Percentiles rank a stretch among this genome's conserved stretches.
These are phyloP conservation scores for Gymnosoma rotundatum DNA, from an alignment of 2,888 invertebrate genomes.

Conservation along the genomic window DNA sequence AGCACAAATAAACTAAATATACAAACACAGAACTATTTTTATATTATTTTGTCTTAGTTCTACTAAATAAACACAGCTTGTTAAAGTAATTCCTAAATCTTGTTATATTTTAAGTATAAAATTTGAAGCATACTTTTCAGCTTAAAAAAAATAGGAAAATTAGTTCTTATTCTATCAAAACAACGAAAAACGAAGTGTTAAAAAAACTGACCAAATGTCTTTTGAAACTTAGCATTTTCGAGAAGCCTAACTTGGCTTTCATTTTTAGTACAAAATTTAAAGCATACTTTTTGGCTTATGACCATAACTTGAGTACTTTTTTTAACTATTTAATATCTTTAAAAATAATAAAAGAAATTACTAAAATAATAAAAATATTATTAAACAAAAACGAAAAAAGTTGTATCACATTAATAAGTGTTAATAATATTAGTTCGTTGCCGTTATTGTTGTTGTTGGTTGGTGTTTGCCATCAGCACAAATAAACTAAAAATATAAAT, in stretches of 20 bases:
- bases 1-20: too few species aligned
- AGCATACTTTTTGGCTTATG: not conserved
- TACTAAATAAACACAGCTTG: constrained; percentile 35
- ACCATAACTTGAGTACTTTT: not conserved
- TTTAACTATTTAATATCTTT: not conserved
- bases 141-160: too few species aligned
- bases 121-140: too few species aligned
- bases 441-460: not conserved
- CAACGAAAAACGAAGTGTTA: too few species aligned
- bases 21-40: not conserved
- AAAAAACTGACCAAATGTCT: too few species aligned
- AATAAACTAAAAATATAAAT: too few species aligned
- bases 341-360: constrained; percentile 4
- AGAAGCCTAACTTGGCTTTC: too few species aligned
- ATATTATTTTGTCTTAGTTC: not conserved
- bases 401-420: constrained; percentile 30
- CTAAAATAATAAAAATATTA: too few species aligned
- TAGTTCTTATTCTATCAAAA: too few species aligned
- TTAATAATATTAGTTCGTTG: constrained; percentile 53
- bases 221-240: too few species aligned
- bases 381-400: not conserved
- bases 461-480: not conserved
- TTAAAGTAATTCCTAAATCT: not conserved
- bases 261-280: not conserved
- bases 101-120: too few species aligned